Evolutionary conservation across 2,888 invertebrate species (phyloP), one percentile per base, ranked within the genome.

Genomic region (Opisthograptis luteolata): DNA sequence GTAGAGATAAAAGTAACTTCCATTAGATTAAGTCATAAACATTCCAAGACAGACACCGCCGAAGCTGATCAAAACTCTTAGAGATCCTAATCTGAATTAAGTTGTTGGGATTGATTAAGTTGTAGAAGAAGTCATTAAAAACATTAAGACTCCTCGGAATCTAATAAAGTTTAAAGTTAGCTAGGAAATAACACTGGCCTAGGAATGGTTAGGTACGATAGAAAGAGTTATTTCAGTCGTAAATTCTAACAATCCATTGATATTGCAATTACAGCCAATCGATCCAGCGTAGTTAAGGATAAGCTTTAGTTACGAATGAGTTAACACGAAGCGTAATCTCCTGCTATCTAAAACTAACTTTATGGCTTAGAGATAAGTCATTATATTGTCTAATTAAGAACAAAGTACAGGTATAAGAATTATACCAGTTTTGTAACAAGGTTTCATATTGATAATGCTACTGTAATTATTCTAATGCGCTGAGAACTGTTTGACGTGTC

Each of bases 251-350:
- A 14, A n/a, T 25, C 9, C 7, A 13, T 27, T 19, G 10, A 27
- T 40, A 34, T 25, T n/a, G 25, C 42, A 32, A 43, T 49, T 10
- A 36, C 15, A 9, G 17, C 12, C 13, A 9, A 36, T 47, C 24
- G 30, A 42, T 35, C 19, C 35, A 24, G 24, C 4, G 9, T 32
- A 19, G 39, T 10, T n/a, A 19, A 25, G 28, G 36, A 34, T 44
- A 44, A 43, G 30, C 14, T 44, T 20, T 25, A 34, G 5, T 19
- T 30, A 22, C 44, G 10, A 45, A 17, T 28, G 35, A 14, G 2
- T 36, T 20, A 31, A 41, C 24, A 41, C 15, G 2, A 24, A 9
- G 12, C 10, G 3, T 24, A 15, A 41, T 41, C 24, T 32, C 10
- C 14, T 14, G 10, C 24, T 32, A 7, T 32, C 24, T 15, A 41